A percentile compares a stretch with the other conserved stretches of the same genome.
These are phyloP conservation scores for Hippocampus mohnikei DNA, from an alignment of 2,113 vertebrate genomes.

Conservation along the genomic window DNA sequence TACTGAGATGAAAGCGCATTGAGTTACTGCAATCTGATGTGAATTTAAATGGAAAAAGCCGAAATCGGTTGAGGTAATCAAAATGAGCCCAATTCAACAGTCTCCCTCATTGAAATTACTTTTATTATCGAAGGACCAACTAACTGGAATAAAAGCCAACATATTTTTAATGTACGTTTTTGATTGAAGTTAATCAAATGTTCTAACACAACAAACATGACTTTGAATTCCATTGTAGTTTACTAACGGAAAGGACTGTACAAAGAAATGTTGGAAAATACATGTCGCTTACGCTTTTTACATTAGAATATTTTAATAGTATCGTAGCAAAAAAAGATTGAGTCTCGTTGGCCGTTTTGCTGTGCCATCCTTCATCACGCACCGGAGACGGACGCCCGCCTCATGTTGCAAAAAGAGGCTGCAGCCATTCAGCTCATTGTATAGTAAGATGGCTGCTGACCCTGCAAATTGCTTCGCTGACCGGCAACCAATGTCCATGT, in stretches of 20 bases:
- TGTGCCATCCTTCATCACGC: constrained; percentile 13
- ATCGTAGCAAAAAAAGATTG: not conserved
- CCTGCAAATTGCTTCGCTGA: constrained; percentile 54
- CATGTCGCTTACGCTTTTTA: not conserved
- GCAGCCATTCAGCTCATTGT: constrained; percentile 52
- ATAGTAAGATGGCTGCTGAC: constrained; percentile 63
- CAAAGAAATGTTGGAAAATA: not conserved
- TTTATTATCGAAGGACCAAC: not conserved
- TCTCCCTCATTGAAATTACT: not conserved
- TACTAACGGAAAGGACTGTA: not conserved
- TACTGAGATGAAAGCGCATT: not conserved
- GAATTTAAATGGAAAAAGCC: not conserved
- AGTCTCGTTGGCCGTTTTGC: not conserved
- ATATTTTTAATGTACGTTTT: not conserved
- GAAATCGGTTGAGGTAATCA: not conserved
- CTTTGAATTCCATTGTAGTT: not conserved
- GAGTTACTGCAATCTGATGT: not conserved
- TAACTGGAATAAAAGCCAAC: not conserved
- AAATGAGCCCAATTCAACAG: not conserved
- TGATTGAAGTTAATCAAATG: not conserved
- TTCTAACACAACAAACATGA: not conserved
- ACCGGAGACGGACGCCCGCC: constrained; percentile 29
- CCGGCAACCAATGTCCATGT: constrained; percentile 11
- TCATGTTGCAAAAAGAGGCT: constrained; percentile 41
- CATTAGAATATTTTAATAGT: not conserved